Evolutionary conservation across 2,888 invertebrate species (phyloP).

Genomic region (Vesta saturnalis): DNA sequence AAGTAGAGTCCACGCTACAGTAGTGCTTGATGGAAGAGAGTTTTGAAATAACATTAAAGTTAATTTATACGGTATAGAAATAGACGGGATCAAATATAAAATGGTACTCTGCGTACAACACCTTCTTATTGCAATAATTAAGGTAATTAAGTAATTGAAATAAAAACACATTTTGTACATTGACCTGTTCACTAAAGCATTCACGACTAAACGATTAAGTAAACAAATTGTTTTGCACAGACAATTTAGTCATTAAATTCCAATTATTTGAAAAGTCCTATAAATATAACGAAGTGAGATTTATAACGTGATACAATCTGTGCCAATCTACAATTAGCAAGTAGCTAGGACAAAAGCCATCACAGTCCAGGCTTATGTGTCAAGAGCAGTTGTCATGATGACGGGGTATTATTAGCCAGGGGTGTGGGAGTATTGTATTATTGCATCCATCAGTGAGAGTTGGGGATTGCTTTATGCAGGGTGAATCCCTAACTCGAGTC

Average conservation of each 20-base stretch:
- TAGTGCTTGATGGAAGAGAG: too few species aligned
- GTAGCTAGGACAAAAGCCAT: conserved; percentile 50
- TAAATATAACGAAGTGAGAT: conserved; percentile 18
- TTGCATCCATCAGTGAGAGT: conserved; percentile 51
- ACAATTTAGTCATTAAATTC: too few species aligned
- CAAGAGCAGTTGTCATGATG: conserved; percentile 53
- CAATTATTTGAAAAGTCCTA: background rate
- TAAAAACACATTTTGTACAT: too few species aligned
- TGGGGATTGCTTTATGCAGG: conserved; percentile 37
- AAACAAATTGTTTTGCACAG: background rate
- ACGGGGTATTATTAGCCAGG: conserved; percentile 51
- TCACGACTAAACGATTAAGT: too few species aligned
- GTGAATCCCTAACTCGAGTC: conserved; percentile 52
- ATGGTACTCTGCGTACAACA: too few species aligned
- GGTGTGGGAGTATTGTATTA: conserved; percentile 50
- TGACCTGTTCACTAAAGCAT: too few species aligned
- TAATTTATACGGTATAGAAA: too few species aligned
- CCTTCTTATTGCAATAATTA: too few species aligned
- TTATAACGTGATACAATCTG: conserved; percentile 39
- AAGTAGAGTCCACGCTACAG: too few species aligned
- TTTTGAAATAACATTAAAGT: too few species aligned
- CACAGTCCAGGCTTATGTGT: conserved; percentile 53
- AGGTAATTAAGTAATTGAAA: too few species aligned
- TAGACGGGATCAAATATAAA: too few species aligned
- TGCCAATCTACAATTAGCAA: conserved; percentile 44